Conservation (phyloP, 2,797 vertebrate genomes). For the Gambelia wislizenii region DNA sequence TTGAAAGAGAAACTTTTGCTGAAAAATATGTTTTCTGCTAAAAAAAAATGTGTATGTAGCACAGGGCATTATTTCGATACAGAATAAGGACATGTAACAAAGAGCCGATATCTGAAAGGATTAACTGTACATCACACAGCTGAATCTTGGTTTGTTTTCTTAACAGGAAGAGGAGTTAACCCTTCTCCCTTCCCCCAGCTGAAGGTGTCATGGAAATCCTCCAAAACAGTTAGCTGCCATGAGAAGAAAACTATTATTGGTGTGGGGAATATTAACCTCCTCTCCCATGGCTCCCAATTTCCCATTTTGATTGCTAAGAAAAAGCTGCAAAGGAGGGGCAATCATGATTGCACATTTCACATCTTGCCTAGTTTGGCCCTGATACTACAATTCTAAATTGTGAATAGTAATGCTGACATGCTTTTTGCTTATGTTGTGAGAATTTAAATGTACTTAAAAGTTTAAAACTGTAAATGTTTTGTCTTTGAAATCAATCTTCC, state of each 20-base stretch:
- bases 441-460: neutral
- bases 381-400: neutral
- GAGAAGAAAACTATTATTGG: neutral
- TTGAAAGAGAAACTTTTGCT: neutral
- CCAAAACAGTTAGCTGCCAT: neutral
- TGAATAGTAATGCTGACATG: neutral
- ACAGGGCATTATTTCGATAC: neutral
- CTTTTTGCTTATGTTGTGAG: too few species aligned
- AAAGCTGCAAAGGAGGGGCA: neutral
- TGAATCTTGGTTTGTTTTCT: neutral
- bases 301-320: neutral
- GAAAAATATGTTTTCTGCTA: neutral
- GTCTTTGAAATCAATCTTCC: neutral
- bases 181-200: too few species aligned
- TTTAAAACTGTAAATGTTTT: neutral
- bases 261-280: neutral
- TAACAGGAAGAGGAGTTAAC: neutral
- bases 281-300: neutral
- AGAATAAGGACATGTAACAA: neutral
- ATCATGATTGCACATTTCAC: neutral
- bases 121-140: neutral
- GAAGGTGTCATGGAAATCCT: neutral
- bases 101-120: neutral
- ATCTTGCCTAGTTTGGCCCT: neutral
- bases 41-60: neutral